Percentiles rank a stretch among this genome's conserved stretches.
Evolutionary conservation across 2,113 vertebrate genomes (phyloP).

Genomic region (Cercopithecus mona): DNA sequence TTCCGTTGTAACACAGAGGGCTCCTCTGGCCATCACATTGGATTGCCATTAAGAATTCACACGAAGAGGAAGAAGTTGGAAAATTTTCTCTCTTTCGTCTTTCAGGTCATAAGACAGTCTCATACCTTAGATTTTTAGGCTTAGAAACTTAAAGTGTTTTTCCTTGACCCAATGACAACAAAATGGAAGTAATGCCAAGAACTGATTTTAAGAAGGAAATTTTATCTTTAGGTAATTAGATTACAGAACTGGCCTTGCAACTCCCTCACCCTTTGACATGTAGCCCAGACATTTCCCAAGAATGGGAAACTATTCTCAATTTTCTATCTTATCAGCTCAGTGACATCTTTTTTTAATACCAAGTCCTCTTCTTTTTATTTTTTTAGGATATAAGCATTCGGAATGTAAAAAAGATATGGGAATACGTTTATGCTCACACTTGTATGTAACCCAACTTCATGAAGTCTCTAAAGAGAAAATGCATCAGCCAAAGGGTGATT

Average conservation of each 20-base stretch:
- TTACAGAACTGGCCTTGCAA: slow-evolving; percentile 40
- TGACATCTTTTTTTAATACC: slow-evolving; percentile 37
- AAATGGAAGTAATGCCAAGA: slow-evolving; percentile 47
- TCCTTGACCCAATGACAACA: slow-evolving; percentile 52
- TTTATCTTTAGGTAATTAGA: slow-evolving; percentile 44
- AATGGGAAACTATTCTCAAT: slow-evolving; percentile 15
- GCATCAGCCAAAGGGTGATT: neutral
- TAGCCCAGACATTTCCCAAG: slow-evolving; percentile 30
- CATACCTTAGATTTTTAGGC: slow-evolving; percentile 21
- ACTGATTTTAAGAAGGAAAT: slow-evolving; percentile 39
- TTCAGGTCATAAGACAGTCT: neutral
- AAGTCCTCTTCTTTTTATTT: slow-evolving; percentile 28
- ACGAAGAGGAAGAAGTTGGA: neutral
- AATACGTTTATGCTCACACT: slow-evolving; percentile 48
- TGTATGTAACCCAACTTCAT: slow-evolving; percentile 32
- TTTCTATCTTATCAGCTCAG: slow-evolving; percentile 56
- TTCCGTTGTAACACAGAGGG: neutral
- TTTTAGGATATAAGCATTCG: slow-evolving; percentile 7
- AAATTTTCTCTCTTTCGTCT: slow-evolving; percentile 27
- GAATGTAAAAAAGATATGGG: slow-evolving; percentile 38
- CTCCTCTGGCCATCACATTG: neutral
- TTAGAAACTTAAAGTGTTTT: slow-evolving; percentile 33
- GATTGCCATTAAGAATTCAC: neutral
- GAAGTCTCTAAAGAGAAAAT: slow-evolving; percentile 42
- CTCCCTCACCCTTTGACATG: neutral